Evolutionary conservation across 2,888 invertebrate species (phyloP).

Genomic region (Cryptosula pallasiana): DNA sequence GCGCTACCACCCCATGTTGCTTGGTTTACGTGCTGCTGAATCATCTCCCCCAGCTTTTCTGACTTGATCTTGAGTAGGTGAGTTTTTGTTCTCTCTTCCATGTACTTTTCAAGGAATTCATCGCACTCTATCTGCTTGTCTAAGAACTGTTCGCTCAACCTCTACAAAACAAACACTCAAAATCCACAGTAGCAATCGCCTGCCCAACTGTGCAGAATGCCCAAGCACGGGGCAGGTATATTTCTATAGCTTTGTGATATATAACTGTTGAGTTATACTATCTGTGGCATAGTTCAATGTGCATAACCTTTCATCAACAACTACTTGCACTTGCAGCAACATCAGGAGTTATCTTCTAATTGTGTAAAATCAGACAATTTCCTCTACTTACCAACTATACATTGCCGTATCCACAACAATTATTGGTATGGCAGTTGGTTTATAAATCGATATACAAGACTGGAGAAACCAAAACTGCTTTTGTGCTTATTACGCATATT

Average conservation of each 20-base stretch:
- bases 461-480: background rate
- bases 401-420: background rate
- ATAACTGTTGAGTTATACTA: too few species aligned
- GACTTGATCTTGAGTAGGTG: constrained; percentile 82
- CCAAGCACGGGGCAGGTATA: too few species aligned
- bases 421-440: background rate
- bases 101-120: constrained; percentile 78
- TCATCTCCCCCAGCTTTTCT: constrained; percentile 73
- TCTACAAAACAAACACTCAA: constrained; percentile 53
- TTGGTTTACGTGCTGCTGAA: constrained; percentile 37
- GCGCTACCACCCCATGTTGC: constrained; percentile 7
- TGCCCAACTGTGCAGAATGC: too few species aligned
- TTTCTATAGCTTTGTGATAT: too few species aligned
- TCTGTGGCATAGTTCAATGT: too few species aligned
- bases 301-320: too few species aligned
- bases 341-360: too few species aligned
- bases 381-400: background rate
- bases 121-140: constrained; percentile 68
- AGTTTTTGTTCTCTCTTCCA: constrained; percentile 68
- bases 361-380: too few species aligned
- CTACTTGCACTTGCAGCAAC: too few species aligned
- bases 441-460: background rate
- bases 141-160: constrained; percentile 72
- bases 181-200: too few species aligned
- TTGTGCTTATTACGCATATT: background rate